Evolutionary conservation across 2,888 invertebrate species (phyloP), one percentile per base, ranked within the genome.

Genomic region (Tribolium freemani): DNA sequence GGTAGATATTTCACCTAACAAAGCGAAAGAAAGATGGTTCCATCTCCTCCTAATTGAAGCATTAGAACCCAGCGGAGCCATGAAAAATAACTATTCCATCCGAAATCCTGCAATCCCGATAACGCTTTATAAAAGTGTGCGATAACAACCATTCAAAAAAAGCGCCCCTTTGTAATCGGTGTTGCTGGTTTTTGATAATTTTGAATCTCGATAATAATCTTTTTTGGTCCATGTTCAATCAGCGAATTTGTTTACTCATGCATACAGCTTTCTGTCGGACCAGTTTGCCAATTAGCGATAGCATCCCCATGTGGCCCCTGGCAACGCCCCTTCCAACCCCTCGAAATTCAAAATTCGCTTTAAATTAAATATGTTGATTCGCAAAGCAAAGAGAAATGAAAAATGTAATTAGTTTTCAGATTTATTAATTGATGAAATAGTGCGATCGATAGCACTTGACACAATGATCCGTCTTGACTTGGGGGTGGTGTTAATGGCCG

Each of bases 221-320:
- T 75, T 77, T 76, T 73, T 71, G 72, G 51, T 69, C 60, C 48
- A 66, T 69, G 75, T 74, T 76, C 76, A 73, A 76, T 76, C 76
- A 75, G 58, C 72, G 72, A 74, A 74, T 74, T 75, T 76, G 78
- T 78, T 78, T 77, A 76, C 71, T 77, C 77, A 72, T 76, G 77
- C 78, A 76, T 77, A 70, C 64, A 72, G 75, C 75, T 68, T 70
- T 71, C 56, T 73, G 73, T 74, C 73, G 75, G 67, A 74, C 75
- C 75, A 71, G 76, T 77, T 77, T 76, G 78, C 77, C 78, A 78
- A 78, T 78, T 78, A 78, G 77, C 75, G 75, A 74, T 74, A 71
- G 73, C 72, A 69, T 57, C 75, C 76, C 75, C 75, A 57, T 68
- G 72, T 60, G 69, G 56, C 72, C 64, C 70, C 73, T 74, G 72